These are phyloP conservation scores for Aspidoscelis tigris DNA, from an alignment of 2,113 vertebrate species.

Conservation along the genomic window DNA sequence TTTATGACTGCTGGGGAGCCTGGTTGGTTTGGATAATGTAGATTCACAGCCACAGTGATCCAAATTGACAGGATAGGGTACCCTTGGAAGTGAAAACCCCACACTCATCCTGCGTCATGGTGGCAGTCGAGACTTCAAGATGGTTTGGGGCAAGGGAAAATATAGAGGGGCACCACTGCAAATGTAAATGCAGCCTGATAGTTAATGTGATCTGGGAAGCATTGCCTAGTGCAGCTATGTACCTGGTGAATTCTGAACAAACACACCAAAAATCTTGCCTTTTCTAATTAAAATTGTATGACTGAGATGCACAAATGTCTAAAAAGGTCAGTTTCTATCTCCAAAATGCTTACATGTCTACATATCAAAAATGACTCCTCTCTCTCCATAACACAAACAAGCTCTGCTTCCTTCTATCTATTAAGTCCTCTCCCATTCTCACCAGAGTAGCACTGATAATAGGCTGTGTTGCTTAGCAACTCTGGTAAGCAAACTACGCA, in stretches of 20 bases:
- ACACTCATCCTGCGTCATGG: too few species aligned
- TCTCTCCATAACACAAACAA: conserved; percentile 35
- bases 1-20: too few species aligned
- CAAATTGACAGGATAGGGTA: too few species aligned
- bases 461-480: conserved; percentile 39
- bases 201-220: background rate
- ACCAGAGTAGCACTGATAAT: conserved; percentile 28
- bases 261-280: background rate
- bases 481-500: conserved; percentile 13
- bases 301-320: conserved; percentile 36
- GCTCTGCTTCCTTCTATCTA: conserved; percentile 38
- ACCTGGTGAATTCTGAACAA: background rate
- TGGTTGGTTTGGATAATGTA: too few species aligned
- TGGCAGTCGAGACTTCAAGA: too few species aligned
- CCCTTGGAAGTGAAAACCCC: too few species aligned
- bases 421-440: conserved; percentile 32
- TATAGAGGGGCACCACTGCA: too few species aligned
- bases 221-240: too few species aligned
- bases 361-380: background rate
- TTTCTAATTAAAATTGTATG: conserved; percentile 23
- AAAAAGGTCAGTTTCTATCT: conserved; percentile 18
- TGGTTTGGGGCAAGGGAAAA: too few species aligned
- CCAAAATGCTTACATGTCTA: conserved; percentile 37
- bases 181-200: too few species aligned
- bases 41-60: too few species aligned